A percentile compares a stretch with the other conserved stretches of the same genome.
phyloP scores from a whole-genome alignment of 2,888 invertebrate genomes.

The Sphaeridia pumilis region DNA sequence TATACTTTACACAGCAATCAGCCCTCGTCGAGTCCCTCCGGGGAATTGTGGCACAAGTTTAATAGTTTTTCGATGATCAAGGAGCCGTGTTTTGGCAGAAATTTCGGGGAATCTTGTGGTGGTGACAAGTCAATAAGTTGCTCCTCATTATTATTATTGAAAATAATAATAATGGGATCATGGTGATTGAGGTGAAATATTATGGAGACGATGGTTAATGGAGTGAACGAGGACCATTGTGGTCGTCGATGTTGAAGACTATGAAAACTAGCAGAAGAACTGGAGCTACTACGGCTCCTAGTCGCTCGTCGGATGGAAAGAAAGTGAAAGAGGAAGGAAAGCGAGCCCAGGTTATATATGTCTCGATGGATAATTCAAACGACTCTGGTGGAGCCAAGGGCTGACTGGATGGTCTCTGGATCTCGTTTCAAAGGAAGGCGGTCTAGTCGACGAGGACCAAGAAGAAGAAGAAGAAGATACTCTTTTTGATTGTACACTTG shows the following conservation, averaged over 20 bases:
- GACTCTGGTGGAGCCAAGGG: neutral
- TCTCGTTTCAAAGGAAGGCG: neutral
- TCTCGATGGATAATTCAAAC: neutral
- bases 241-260: neutral
- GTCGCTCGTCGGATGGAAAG: no score
- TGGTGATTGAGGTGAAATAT: neutral
- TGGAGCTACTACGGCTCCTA: no score
- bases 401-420: neutral
- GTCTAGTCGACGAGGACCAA: no score
- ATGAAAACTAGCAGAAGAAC: neutral
- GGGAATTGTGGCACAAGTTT: no score
- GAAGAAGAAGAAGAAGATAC: no score
- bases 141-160: neutral
- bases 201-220: neutral
- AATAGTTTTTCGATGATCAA: no score
- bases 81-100: neutral
- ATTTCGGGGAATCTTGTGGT: neutral
- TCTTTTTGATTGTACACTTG: constrained; percentile 2
- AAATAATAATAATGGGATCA: neutral
- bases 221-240: constrained; percentile 1
- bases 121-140: neutral
- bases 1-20: no score
- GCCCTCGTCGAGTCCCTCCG: no score
- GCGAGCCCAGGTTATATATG: neutral
- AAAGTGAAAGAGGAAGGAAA: neutral